phyloP scores from a whole-genome alignment of 2,888 invertebrate species.

The Drosophila leonis region DNA sequence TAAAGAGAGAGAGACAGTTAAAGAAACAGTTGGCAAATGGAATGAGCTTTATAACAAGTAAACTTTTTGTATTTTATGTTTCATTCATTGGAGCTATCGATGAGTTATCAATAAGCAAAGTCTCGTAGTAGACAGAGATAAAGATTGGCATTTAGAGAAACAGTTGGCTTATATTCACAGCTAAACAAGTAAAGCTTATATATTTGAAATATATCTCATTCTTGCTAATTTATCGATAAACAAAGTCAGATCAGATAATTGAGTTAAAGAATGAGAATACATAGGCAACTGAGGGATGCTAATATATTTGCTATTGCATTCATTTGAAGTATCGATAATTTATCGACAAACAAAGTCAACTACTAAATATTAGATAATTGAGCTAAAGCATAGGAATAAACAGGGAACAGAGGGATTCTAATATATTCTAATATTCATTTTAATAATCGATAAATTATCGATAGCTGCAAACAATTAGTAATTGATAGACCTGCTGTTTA shows the following conservation, averaged over 20 bases:
- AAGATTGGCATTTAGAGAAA: no score
- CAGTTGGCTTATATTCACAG: neutral
- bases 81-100: neutral
- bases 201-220: neutral
- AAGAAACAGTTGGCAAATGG: neutral
- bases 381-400: no score
- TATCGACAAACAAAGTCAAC: neutral
- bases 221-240: conserved; percentile 2
- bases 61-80: neutral
- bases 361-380: neutral
- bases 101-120: no score
- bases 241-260: neutral
- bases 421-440: neutral
- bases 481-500: neutral
- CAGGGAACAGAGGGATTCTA: neutral
- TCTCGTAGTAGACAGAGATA: neutral
- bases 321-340: neutral
- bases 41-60: neutral
- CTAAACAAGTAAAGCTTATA: neutral
- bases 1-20: neutral
- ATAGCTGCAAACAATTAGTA: neutral
- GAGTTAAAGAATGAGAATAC: no score
- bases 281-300: neutral
- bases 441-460: neutral
- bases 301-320: neutral